A percentile compares a stretch with the other conserved stretches of the same genome.
phyloP scores from a whole-genome alignment of 2,113 vertebrate genomes.

The Peromyscus leucopus region DNA sequence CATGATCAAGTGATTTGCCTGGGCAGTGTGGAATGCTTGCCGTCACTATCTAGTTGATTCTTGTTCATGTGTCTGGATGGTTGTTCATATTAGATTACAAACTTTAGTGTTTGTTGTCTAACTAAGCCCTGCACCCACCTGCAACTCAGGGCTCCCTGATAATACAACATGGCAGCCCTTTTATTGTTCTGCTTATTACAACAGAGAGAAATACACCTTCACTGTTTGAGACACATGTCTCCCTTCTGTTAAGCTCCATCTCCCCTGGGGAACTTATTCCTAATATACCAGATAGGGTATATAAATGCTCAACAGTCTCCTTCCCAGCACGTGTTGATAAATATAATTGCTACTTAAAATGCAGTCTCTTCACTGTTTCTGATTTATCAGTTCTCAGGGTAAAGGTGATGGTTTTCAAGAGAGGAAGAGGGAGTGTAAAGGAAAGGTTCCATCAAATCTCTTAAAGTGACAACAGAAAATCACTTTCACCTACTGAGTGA shows the following conservation, averaged over 20 bases:
- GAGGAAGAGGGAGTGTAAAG: conserved; percentile 19
- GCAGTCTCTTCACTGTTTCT: conserved; percentile 56
- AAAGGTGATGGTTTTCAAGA: conserved; percentile 47
- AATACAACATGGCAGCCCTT: conserved; percentile 80
- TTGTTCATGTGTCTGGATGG: conserved; percentile 80
- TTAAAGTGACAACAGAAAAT: conserved; percentile 44
- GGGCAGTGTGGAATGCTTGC: conserved; percentile 61
- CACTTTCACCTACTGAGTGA: not conserved
- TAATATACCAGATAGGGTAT: not conserved
- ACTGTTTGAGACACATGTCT: not conserved
- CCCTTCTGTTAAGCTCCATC: not conserved
- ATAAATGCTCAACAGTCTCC: not conserved
- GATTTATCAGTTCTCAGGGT: conserved; percentile 53
- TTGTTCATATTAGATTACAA: conserved; percentile 83
- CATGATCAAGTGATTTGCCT: conserved; percentile 75
- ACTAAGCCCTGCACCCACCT: conserved; percentile 70
- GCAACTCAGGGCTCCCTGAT: conserved; percentile 57
- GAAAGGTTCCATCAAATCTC: not conserved
- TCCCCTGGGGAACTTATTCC: not conserved
- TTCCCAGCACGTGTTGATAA: conserved; percentile 22
- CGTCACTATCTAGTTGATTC: conserved; percentile 81
- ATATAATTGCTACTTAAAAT: conserved; percentile 75
- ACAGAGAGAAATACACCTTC: conserved; percentile 61
- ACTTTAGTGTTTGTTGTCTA: conserved; percentile 78
- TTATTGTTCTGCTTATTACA: conserved; percentile 80